phyloP scores from a whole-genome alignment of 37 sponge, comb jelly and placozoan species.

The Petrosia ficiformis region DNA sequence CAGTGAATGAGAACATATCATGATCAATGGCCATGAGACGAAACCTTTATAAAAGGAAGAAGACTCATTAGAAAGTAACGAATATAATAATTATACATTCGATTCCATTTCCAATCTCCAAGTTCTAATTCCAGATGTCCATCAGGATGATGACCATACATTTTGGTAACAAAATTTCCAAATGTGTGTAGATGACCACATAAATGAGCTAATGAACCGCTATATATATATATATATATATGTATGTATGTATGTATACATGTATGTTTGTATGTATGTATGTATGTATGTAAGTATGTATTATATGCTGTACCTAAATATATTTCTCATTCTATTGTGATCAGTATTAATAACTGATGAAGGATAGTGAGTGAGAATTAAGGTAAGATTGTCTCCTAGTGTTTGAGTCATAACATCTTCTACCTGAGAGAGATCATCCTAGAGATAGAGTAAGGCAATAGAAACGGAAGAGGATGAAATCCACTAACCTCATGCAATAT shows the following conservation, averaged over 20 bases:
- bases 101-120: conserved; percentile 64
- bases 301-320: conserved; percentile 31
- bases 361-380: conserved; percentile 87
- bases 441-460: background rate
- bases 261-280: too few relatives aligned
- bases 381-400: conserved; percentile 51
- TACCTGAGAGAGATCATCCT: background rate
- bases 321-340: conserved; percentile 31
- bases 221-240: background rate
- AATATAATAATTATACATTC: conserved; percentile 27
- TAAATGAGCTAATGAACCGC: conserved; percentile 63
- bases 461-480: background rate
- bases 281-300: too few relatives aligned
- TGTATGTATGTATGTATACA: background rate
- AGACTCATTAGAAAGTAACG: background rate
- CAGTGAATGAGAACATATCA: conserved; percentile 84
- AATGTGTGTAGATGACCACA: conserved; percentile 90
- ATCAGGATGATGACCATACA: conserved; percentile 71
- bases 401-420: background rate
- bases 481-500: conserved; percentile 59
- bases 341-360: conserved; percentile 54
- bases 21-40: conserved; percentile 86
- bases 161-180: conserved; percentile 17
- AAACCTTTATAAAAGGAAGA: conserved; percentile 36
- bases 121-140: conserved; percentile 88